Percentiles rank a stretch among this genome's conserved stretches.
Conservation (phyloP, 2,888 invertebrate species). For the Oxycera nigricornis region DNA sequence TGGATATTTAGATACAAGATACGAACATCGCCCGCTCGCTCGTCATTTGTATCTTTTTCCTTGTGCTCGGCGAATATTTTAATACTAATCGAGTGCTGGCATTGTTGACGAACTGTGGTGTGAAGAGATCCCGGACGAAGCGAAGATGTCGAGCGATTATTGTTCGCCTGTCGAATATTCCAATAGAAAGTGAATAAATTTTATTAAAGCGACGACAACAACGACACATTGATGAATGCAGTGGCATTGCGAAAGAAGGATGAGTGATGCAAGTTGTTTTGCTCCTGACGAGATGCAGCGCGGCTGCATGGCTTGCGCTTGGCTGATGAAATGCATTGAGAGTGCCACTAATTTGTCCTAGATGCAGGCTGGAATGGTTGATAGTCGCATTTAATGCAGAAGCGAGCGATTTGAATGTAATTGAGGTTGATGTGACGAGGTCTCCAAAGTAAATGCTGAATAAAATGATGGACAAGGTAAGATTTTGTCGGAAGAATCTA, state of each 20-base stretch:
- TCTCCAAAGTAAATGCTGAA: too few relatives aligned
- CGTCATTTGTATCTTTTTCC: not conserved
- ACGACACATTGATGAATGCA: constrained; percentile 15
- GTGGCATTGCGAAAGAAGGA: constrained; percentile 10
- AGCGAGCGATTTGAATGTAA: too few relatives aligned
- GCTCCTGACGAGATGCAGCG: not conserved
- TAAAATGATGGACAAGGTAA: too few relatives aligned
- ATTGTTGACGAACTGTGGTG: not conserved
- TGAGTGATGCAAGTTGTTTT: constrained; percentile 15
- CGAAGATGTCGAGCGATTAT: not conserved
- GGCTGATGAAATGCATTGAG: not conserved
- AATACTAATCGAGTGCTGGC: constrained; percentile 1
- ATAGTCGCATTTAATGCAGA: too few relatives aligned
- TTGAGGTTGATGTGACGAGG: too few relatives aligned
- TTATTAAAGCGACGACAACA: constrained; percentile 19
- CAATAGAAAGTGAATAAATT: constrained; percentile 19
- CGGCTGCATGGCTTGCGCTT: not conserved
- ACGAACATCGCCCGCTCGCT: not conserved
- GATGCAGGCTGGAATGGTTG: not conserved
- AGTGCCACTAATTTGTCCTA: not conserved
- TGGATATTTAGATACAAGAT: not conserved
- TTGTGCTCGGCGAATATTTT: constrained; percentile 1
- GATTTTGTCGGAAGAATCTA: too few relatives aligned
- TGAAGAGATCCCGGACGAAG: not conserved
- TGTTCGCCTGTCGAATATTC: not conserved